phyloP scores from a whole-genome alignment of 2,888 invertebrate species.

The Rambutsinella grinnellia region DNA sequence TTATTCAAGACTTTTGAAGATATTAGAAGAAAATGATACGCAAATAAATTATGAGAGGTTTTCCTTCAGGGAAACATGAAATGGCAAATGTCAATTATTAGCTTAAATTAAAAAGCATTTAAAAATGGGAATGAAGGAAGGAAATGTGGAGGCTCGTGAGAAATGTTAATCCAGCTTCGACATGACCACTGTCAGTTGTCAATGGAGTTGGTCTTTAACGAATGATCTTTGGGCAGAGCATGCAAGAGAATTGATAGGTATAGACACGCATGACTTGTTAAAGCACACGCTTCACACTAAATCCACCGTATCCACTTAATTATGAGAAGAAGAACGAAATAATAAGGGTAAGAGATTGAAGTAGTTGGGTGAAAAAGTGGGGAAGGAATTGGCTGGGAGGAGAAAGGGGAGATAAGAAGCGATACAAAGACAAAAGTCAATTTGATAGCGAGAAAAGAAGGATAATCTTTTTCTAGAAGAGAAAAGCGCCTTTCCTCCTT shows the following conservation, averaged over 20 bases:
- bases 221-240: no score
- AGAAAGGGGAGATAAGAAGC: not conserved
- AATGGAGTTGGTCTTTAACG: no score
- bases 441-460: constrained; percentile 29
- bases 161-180: no score
- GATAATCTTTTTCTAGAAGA: constrained; percentile 19
- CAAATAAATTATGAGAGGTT: not conserved
- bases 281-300: no score
- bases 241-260: no score
- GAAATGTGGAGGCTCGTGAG: not conserved
- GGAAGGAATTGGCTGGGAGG: not conserved
- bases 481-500: not conserved
- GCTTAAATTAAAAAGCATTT: not conserved
- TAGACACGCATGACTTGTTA: no score
- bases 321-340: not conserved
- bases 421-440: constrained; percentile 28
- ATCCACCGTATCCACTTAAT: not conserved
- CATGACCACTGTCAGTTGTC: no score
- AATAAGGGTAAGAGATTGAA: not conserved
- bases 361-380: not conserved
- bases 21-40: no score
- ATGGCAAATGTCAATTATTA: not conserved
- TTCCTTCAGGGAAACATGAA: not conserved
- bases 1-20: no score
- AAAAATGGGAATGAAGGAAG: not conserved